These are phyloP conservation scores for Bathynomus jamesi DNA, from an alignment of 1,140 invertebrate genomes.

Conservation along the genomic window DNA sequence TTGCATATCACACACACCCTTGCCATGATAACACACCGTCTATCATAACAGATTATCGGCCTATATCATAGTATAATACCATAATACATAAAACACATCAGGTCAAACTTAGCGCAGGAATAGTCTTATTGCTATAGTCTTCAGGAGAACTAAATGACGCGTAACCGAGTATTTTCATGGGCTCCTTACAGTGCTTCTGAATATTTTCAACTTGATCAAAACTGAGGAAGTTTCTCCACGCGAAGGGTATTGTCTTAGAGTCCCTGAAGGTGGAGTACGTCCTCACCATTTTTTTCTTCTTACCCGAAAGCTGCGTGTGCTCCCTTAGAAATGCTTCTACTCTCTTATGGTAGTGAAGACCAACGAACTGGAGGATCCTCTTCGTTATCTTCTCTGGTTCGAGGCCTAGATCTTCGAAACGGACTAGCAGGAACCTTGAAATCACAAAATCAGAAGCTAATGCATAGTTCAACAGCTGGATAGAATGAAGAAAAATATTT, in stretches of 20 bases:
- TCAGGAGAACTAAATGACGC: slow-evolving; percentile 20
- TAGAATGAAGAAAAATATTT: not conserved
- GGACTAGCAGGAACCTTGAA: slow-evolving; percentile 33
- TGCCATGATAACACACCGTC: too few species aligned
- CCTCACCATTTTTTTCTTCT: not conserved
- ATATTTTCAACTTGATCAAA: slow-evolving; percentile 18
- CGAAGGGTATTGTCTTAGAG: slow-evolving; percentile 28
- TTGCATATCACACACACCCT: too few species aligned
- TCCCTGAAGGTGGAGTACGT: slow-evolving; percentile 34
- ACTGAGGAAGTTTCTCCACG: slow-evolving; percentile 31
- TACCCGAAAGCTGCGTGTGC: slow-evolving; percentile 22
- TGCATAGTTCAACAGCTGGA: not conserved
- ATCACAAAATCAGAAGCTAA: not conserved
- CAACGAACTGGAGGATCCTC: slow-evolving; percentile 37
- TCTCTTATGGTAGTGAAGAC: slow-evolving; percentile 24
- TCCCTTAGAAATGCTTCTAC: slow-evolving; percentile 24
- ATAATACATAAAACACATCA: too few species aligned
- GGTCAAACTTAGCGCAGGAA: slow-evolving; percentile 2
- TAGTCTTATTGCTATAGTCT: slow-evolving; percentile 25
- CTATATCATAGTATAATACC: too few species aligned
- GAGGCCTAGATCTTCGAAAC: slow-evolving; percentile 40
- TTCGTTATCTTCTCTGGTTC: slow-evolving; percentile 34
- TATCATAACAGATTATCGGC: too few species aligned
- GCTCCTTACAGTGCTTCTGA: slow-evolving; percentile 23
- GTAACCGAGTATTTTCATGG: slow-evolving; percentile 18